These are phyloP conservation scores for Pristionchus mayeri DNA, from an alignment of 2,888 invertebrate species.

Conservation along the genomic window DNA sequence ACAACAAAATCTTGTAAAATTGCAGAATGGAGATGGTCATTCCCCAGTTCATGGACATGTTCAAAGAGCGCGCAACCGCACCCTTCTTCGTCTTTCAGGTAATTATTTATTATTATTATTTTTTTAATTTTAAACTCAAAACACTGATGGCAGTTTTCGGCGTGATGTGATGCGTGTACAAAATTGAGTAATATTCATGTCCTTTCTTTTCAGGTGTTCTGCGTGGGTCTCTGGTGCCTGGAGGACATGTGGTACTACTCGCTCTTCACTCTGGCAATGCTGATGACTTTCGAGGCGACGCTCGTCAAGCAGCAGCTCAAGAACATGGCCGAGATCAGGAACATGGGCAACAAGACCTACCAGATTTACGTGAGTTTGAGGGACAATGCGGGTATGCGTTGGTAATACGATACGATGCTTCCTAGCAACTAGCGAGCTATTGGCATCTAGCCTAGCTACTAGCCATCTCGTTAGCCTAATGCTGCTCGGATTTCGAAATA, in stretches of 20 bases:
- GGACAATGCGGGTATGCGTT: too few species aligned
- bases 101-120: slow-evolving; percentile 1
- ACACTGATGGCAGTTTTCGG: too few species aligned
- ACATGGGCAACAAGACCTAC: slow-evolving; percentile 99
- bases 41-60: slow-evolving; percentile 95
- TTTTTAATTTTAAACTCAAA: too few species aligned
- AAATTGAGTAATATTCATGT: too few species aligned
- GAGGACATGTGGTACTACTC: slow-evolving; percentile 83
- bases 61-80: slow-evolving; percentile 96
- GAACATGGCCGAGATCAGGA: slow-evolving; percentile 98
- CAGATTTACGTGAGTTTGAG: slow-evolving; percentile 84
- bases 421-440: too few species aligned
- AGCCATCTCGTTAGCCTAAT: too few species aligned
- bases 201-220: slow-evolving; percentile 89
- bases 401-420: too few species aligned
- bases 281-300: slow-evolving; percentile 87
- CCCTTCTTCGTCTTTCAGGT: slow-evolving; percentile 99
- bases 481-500: too few species aligned
- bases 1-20: slow-evolving; percentile 53
- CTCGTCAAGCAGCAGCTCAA: slow-evolving; percentile 96
- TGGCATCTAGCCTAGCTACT: too few species aligned
- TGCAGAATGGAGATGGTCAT: slow-evolving; percentile 86
- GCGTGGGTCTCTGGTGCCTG: slow-evolving; percentile 97
- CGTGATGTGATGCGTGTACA: too few species aligned
- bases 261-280: slow-evolving; percentile 74